phyloP scores from a whole-genome alignment of 2,888 invertebrate species.

The Pandemis corylana region DNA sequence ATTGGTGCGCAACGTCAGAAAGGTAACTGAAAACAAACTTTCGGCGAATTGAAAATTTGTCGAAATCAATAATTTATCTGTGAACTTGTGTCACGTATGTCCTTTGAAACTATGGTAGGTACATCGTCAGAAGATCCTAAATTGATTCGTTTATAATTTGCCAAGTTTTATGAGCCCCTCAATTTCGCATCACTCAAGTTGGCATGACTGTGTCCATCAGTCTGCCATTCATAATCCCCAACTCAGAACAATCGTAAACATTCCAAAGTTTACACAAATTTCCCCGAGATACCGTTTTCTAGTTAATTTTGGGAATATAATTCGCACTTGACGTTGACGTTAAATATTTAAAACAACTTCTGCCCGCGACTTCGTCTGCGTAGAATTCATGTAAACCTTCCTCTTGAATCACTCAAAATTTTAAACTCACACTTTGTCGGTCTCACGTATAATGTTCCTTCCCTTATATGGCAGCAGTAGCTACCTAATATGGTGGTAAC shows the following conservation, averaged over 20 bases:
- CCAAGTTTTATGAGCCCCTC: slow-evolving; percentile 5
- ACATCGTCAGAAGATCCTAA: neutral
- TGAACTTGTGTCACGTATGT: neutral
- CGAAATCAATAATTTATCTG: neutral
- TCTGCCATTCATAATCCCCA: slow-evolving; percentile 29
- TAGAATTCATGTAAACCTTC: too few species aligned
- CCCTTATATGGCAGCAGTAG: too few species aligned
- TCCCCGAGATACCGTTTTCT: slow-evolving; percentile 4
- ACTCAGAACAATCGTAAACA: slow-evolving; percentile 26
- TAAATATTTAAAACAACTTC: neutral
- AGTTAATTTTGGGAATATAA: neutral
- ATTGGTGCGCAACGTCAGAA: too few species aligned
- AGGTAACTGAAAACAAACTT: neutral
- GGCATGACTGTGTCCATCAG: slow-evolving; percentile 26
- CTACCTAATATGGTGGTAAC: too few species aligned
- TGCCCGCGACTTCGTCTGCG: too few species aligned
- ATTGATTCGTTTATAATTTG: slow-evolving; percentile 8
- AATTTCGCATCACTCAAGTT: neutral
- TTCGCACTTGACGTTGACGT: neutral
- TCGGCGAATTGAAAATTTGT: neutral
- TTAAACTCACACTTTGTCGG: too few species aligned
- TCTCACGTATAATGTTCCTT: too few species aligned
- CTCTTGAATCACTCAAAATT: too few species aligned
- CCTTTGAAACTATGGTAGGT: neutral
- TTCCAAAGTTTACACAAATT: slow-evolving; percentile 18